Conservation (phyloP, 1,140 invertebrate species). For the Littorina saxatilis region DNA sequence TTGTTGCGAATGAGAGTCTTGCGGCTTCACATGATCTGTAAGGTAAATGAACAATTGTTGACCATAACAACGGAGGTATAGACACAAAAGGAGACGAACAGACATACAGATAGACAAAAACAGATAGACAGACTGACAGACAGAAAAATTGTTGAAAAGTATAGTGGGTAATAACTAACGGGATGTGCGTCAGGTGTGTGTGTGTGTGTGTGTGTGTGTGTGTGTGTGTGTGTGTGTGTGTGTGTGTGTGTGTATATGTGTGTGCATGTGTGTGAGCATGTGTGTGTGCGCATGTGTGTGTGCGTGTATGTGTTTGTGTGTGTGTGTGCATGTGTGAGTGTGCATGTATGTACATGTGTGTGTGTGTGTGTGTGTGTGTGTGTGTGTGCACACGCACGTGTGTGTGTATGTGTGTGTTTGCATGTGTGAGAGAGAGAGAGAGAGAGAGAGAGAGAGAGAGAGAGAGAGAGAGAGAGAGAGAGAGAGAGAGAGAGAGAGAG, state of each 20-base stretch:
- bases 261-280: too few relatives aligned
- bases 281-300: neutral
- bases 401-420: too few relatives aligned
- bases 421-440: too few relatives aligned
- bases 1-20: too few relatives aligned
- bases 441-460: too few relatives aligned
- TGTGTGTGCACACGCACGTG: too few relatives aligned
- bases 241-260: neutral
- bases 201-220: slow-evolving; percentile 3
- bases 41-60: too few relatives aligned
- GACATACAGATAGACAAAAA: neutral
- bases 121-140: slow-evolving; percentile 6
- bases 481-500: too few relatives aligned
- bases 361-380: too few relatives aligned
- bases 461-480: too few relatives aligned
- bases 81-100: neutral
- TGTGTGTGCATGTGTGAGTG: neutral
- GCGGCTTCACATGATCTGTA: too few relatives aligned
- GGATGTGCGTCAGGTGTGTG: neutral
- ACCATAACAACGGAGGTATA: neutral
- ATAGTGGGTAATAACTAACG: neutral
- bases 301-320: neutral
- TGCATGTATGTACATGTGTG: too few relatives aligned
- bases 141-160: neutral
- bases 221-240: neutral